Percentiles rank a stretch among this genome's conserved stretches.
Conservation (phyloP, 2,888 invertebrate genomes). For the Dynastes tityus region DNA sequence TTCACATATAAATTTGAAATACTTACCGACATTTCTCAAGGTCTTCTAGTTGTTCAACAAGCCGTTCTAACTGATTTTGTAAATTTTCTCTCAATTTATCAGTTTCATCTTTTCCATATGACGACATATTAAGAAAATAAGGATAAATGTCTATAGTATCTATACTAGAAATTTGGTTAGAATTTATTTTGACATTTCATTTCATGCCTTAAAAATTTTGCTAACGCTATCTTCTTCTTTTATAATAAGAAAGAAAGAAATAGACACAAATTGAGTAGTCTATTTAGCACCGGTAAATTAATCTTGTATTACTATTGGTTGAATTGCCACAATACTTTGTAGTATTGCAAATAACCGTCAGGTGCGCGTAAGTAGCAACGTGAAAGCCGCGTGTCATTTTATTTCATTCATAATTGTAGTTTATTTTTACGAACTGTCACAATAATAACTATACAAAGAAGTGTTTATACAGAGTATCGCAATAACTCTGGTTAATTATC, state of each 20-base stretch:
- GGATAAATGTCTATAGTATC: background rate
- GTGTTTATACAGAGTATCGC: conserved; percentile 48
- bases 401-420: conserved; percentile 67
- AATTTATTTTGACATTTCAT: conserved; percentile 37
- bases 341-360: conserved; percentile 64
- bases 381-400: conserved; percentile 72
- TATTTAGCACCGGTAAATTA: background rate
- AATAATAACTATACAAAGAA: conserved; percentile 61
- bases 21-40: conserved; percentile 79
- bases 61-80: conserved; percentile 78
- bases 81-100: conserved; percentile 77
- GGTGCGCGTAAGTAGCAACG: conserved; percentile 69
- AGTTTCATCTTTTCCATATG: conserved; percentile 76
- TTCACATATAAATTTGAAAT: conserved; percentile 4
- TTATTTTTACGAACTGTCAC: conserved; percentile 68
- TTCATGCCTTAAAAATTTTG: background rate
- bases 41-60: conserved; percentile 80
- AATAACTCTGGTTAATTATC: conserved; percentile 49
- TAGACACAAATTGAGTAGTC: conserved; percentile 17
- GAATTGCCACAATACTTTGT: conserved; percentile 36
- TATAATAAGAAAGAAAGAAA: conserved; percentile 20
- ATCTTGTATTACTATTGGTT: conserved; percentile 8
- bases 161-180: conserved; percentile 31
- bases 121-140: conserved; percentile 67
- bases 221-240: background rate